A percentile compares a stretch with the other conserved stretches of the same genome.
Evolutionary conservation across 2,113 vertebrate species (phyloP).

Genomic region (Mormyrus iriodes): DNA sequence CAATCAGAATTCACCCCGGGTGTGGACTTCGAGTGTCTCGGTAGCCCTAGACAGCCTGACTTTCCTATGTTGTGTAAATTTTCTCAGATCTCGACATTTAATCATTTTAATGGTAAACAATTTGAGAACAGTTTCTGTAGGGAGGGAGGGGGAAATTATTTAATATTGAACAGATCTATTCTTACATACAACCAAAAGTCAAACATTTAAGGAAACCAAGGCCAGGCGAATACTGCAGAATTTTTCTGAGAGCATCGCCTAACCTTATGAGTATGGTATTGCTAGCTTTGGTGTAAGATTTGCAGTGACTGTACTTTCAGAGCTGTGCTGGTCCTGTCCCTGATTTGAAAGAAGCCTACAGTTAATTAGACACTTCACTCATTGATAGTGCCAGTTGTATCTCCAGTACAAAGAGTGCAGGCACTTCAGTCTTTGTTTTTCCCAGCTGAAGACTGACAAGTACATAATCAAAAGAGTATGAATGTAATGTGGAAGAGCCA

Average conservation of each 20-base stretch:
- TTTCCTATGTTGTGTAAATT: neutral
- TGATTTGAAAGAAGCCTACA: constrained; percentile 11
- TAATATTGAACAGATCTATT: neutral
- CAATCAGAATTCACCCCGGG: no score
- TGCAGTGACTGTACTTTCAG: constrained; percentile 31
- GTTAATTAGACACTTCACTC: constrained; percentile 30
- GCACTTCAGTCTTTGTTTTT: neutral
- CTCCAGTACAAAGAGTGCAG: constrained; percentile 13
- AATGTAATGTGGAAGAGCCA: constrained; percentile 8
- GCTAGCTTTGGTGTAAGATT: neutral
- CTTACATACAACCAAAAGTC: neutral
- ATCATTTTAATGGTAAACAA: neutral
- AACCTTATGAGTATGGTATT: neutral
- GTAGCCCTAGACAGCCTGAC: neutral
- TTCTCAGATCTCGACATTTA: neutral
- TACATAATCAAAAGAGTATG: constrained; percentile 20
- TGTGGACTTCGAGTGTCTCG: neutral
- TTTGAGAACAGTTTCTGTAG: neutral
- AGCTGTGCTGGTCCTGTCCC: constrained; percentile 29
- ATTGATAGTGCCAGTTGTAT: constrained; percentile 17
- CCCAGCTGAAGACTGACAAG: constrained; percentile 40
- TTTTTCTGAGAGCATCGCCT: neutral
- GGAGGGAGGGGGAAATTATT: neutral
- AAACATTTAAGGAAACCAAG: neutral
- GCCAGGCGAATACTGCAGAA: neutral